A percentile compares a stretch with the other conserved stretches of the same genome.
Conservation (phyloP, 1,140 invertebrate genomes). For the Drosophila pseudoananassae region DNA sequence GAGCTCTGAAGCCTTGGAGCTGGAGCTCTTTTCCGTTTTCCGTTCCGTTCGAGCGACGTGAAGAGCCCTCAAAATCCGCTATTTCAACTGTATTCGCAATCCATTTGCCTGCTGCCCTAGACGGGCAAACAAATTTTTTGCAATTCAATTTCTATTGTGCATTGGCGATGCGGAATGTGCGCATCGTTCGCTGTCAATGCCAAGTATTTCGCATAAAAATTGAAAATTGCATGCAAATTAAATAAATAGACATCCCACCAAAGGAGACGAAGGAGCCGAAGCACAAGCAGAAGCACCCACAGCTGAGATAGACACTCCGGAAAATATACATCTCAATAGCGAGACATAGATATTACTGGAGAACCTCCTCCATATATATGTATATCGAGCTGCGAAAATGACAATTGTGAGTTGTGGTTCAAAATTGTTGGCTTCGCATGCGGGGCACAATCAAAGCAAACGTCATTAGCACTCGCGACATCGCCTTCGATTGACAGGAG, state of each 20-base stretch:
- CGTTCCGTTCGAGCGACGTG: conserved; percentile 34
- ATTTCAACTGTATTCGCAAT: conserved; percentile 33
- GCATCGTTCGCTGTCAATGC: conserved; percentile 77
- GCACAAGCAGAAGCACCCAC: background rate
- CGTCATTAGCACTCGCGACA: conserved; percentile 76
- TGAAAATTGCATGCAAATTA: conserved; percentile 82
- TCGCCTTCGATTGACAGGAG: conserved; percentile 63
- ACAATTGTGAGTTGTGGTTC: conserved; percentile 64
- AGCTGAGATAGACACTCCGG: conserved; percentile 38
- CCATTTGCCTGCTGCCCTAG: conserved; percentile 49
- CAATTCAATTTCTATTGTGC: conserved; percentile 81
- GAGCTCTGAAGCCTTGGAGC: background rate
- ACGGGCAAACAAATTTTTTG: conserved; percentile 78
- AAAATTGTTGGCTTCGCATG: conserved; percentile 36
- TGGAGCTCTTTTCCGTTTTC: conserved; percentile 8
- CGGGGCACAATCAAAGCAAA: conserved; percentile 75
- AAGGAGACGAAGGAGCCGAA: conserved; percentile 11
- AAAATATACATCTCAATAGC: conserved; percentile 1
- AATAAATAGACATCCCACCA: conserved; percentile 72
- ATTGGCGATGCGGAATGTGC: conserved; percentile 58
- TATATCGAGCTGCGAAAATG: conserved; percentile 52
- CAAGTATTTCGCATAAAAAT: conserved; percentile 77
- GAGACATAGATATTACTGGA: conserved; percentile 1
- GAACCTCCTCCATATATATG: background rate
- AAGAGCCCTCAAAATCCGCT: conserved; percentile 36